Evolutionary conservation across 2,888 invertebrate species (phyloP).

Genomic region (Archips xylosteana): DNA sequence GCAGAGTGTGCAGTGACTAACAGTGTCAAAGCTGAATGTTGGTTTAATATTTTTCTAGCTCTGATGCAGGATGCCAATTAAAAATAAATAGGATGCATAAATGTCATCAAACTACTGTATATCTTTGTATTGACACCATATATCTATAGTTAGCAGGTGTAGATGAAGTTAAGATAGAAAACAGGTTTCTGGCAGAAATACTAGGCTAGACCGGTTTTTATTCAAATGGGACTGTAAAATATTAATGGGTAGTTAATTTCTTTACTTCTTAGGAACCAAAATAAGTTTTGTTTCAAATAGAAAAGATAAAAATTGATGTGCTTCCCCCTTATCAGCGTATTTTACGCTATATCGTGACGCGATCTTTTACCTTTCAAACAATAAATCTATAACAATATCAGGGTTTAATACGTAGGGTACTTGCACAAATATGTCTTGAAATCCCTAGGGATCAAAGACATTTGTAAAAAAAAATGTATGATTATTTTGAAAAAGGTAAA

Average conservation of each 20-base stretch:
- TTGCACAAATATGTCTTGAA: too few relatives aligned
- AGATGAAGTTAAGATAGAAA: neutral
- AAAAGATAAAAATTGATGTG: neutral
- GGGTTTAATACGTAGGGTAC: too few relatives aligned
- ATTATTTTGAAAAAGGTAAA: too few relatives aligned
- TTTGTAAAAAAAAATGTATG: too few relatives aligned
- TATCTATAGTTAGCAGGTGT: neutral
- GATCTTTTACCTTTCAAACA: neutral
- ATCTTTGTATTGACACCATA: neutral
- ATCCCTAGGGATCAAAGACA: too few relatives aligned
- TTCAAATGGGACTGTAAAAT: neutral
- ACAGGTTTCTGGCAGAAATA: neutral
- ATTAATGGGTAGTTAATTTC: neutral
- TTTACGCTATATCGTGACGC: constrained; percentile 10
- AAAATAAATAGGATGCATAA: neutral
- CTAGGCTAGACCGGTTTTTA: neutral
- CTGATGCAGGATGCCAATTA: neutral
- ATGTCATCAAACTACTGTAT: neutral
- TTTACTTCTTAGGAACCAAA: neutral
- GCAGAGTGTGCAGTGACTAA: too few relatives aligned
- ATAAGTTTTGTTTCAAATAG: neutral
- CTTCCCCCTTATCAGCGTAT: constrained; percentile 25
- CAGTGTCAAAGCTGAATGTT: too few relatives aligned
- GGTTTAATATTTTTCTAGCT: neutral
- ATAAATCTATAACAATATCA: neutral